Percentiles rank a stretch among this genome's conserved stretches.
phyloP scores from a whole-genome alignment of 2,888 invertebrate genomes.

The Monochamus alternatus region DNA sequence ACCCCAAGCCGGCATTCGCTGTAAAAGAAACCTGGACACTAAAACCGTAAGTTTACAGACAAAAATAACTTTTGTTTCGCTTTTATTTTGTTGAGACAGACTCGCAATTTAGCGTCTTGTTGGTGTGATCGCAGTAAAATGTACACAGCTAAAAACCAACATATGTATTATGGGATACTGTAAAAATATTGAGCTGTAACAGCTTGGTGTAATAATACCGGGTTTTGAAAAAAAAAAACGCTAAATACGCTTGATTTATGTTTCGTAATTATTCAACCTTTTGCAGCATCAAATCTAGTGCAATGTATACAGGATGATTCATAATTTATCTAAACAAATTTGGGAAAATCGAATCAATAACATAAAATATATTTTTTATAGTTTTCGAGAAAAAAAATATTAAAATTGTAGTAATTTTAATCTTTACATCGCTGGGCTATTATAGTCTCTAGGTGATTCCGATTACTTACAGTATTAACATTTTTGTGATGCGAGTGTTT shows the following conservation, averaged over 20 bases:
- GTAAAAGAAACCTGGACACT: constrained; percentile 30
- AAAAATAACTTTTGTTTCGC: constrained; percentile 36
- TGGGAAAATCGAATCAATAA: too few species aligned
- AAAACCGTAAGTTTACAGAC: constrained; percentile 36
- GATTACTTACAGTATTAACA: too few species aligned
- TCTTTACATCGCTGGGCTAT: too few species aligned
- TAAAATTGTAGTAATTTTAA: too few species aligned
- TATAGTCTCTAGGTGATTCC: too few species aligned
- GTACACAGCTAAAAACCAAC: constrained; percentile 25
- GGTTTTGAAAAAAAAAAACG: neutral
- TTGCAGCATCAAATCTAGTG: too few species aligned
- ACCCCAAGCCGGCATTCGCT: constrained; percentile 23
- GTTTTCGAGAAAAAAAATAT: too few species aligned
- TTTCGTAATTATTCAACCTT: neutral
- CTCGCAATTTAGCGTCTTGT: constrained; percentile 29
- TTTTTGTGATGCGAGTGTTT: too few species aligned
- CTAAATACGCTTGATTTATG: neutral
- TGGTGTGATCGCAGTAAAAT: constrained; percentile 32
- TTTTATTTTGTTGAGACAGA: constrained; percentile 34
- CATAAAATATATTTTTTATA: too few species aligned
- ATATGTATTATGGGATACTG: constrained; percentile 21
- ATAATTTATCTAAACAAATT: too few species aligned
- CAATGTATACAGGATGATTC: too few species aligned
- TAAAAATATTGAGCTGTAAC: constrained; percentile 16
- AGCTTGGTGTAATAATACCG: neutral